Evolutionary conservation across 2,797 vertebrate genomes (phyloP).

Genomic region (Propithecus perrieri): DNA sequence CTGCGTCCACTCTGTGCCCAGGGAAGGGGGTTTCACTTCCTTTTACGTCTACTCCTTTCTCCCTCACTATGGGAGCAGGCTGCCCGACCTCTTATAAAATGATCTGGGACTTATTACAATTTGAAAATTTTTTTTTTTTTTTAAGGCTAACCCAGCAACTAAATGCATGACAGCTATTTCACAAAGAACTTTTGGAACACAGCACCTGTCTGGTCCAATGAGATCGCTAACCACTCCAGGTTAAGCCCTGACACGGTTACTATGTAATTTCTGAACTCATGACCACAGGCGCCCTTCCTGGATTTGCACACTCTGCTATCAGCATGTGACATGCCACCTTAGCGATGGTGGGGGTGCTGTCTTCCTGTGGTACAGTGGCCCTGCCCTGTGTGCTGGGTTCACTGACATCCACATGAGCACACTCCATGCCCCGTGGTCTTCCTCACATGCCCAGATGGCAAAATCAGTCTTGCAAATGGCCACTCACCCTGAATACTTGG

Average conservation of each 20-base stretch:
- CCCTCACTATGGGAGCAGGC: background rate
- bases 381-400: accelerated
- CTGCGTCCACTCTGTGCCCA: background rate
- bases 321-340: background rate
- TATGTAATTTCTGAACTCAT: background rate
- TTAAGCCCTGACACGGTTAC: background rate
- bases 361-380: accelerated
- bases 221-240: too few relatives aligned
- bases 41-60: background rate
- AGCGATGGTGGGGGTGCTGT: background rate
- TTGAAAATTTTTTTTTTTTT: background rate
- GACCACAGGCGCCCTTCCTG: background rate
- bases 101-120: background rate
- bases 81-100: background rate
- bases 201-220: background rate
- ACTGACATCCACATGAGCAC: background rate
- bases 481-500: background rate
- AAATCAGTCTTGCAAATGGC: background rate
- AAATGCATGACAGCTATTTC: background rate
- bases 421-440: accelerated
- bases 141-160: background rate
- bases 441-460: background rate
- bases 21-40: background rate
- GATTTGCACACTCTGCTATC: background rate
- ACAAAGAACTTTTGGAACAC: background rate